Percentiles rank a stretch among this genome's conserved stretches.
These are phyloP conservation scores for Morus bassanus DNA, from an alignment of 2,797 vertebrate genomes.

Conservation along the genomic window DNA sequence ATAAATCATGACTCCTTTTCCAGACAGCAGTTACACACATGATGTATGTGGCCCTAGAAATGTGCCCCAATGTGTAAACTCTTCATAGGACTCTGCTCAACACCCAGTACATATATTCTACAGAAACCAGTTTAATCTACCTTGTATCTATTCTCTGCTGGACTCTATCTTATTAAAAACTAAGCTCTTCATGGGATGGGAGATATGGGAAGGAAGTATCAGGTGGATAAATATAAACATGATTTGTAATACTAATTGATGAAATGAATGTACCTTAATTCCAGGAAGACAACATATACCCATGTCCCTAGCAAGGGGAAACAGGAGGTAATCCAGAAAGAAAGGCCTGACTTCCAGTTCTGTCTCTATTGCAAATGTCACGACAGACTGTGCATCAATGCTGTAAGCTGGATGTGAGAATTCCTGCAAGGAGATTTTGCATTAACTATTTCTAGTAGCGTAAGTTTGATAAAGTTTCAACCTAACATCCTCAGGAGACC, in stretches of 20 bases:
- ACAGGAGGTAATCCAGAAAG: neutral
- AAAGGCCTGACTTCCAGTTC: neutral
- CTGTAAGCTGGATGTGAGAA: neutral
- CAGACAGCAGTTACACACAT: neutral
- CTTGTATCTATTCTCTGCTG: neutral
- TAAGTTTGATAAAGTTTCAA: neutral
- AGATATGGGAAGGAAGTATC: neutral
- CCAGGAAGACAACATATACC: neutral
- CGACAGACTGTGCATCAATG: neutral
- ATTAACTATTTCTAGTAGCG: neutral
- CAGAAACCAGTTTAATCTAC: neutral
- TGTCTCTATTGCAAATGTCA: neutral
- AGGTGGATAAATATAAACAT: neutral
- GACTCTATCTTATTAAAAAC: neutral
- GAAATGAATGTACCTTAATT: neutral
- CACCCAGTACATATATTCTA: neutral
- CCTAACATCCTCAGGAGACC: neutral
- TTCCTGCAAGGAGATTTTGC: neutral
- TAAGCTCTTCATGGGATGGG: neutral
- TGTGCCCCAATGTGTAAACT: accelerated
- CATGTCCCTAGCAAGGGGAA: neutral
- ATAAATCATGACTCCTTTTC: neutral
- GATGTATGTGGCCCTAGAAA: neutral
- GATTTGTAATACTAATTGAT: neutral
- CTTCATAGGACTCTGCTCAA: neutral